Base-by-base conservation (phyloP, 2,113 vertebrate genomes). In the Brachyhypopomus gauderio region DNA sequence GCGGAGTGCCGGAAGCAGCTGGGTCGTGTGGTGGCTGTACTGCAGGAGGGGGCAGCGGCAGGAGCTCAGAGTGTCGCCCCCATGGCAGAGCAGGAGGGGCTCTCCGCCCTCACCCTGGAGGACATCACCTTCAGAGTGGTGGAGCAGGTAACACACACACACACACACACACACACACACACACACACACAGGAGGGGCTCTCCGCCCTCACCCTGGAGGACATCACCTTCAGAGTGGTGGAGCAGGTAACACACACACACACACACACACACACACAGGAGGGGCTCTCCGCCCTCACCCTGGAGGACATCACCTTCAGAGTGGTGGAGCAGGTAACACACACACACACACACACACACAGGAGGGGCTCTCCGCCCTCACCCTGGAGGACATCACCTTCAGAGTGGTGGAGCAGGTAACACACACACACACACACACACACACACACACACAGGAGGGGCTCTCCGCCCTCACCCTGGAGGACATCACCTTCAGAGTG, bases 1-100 rank as follows among this genome's bases (percentile, higher is more conserved):
- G 92, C 93, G 0, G 98, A 98, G 72, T 96, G 96, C 89, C 94
- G 97, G 79, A 98, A 97, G 80, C 96, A 99, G 89, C 91, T 99
- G 87, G 96, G 95, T 0, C 97, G 96, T 93, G 95, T 97, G 90
- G 97, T 99, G 87, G 97, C 97, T 0, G 96, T 98, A 83, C 94
- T 99, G 78, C 98, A 99, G 89, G 97, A 99, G 70, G 95, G 96
- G 84, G 96, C 96, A 0, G 96, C 97, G 0, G 96, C 96, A 0
- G 97, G 95, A 0, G 96, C 96, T 0, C 97, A 99, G 93, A 94
- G 98, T 91, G 93, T 97, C 8, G 95, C 95, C 0, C 95, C 96
- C 0, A 90, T 99, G 1, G 91, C 95, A 0, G 98, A 99, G 86
- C 96, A 96, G 4, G 98, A 99, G 81, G 97, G 96, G 0, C 91